Percentiles rank a stretch among this genome's conserved stretches.
These are phyloP conservation scores for Teleopsis dalmanni DNA, from an alignment of 1,140 invertebrate genomes.

Conservation along the genomic window DNA sequence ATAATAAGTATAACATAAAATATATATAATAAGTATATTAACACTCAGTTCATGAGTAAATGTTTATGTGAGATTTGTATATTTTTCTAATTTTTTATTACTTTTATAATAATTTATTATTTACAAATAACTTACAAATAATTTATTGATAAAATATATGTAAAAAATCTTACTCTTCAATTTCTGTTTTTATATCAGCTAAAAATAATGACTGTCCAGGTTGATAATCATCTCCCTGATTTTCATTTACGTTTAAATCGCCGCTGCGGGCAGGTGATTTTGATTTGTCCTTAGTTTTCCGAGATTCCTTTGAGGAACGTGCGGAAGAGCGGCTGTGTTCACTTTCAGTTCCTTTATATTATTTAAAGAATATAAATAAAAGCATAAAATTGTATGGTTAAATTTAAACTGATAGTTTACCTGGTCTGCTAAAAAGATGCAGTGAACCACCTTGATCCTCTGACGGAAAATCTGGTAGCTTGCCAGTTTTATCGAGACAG, in stretches of 20 bases:
- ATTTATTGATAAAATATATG: slow-evolving; percentile 1
- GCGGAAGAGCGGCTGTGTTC: slow-evolving; percentile 69
- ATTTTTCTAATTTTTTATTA: too few relatives aligned
- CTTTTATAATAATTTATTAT: too few relatives aligned
- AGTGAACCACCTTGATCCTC: slow-evolving; percentile 81
- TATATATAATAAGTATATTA: too few relatives aligned
- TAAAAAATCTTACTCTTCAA: slow-evolving; percentile 50
- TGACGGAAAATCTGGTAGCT: slow-evolving; percentile 85
- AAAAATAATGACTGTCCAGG: slow-evolving; percentile 52
- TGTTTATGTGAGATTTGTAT: too few relatives aligned
- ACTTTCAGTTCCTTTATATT: slow-evolving; percentile 65
- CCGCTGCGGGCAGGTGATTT: slow-evolving; percentile 48
- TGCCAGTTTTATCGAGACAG: slow-evolving; percentile 71
- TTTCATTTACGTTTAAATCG: slow-evolving; percentile 51
- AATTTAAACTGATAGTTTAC: slow-evolving; percentile 32
- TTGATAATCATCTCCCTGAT: slow-evolving; percentile 50
- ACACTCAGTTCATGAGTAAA: too few relatives aligned
- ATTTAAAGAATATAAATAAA: slow-evolving; percentile 16
- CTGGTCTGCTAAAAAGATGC: slow-evolving; percentile 69
- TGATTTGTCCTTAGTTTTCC: slow-evolving; percentile 60
- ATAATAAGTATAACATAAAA: too few relatives aligned
- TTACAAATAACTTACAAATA: too few relatives aligned
- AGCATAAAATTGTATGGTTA: slow-evolving; percentile 1
- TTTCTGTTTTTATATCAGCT: slow-evolving; percentile 51
- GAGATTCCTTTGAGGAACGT: slow-evolving; percentile 68